Percentiles rank a stretch among this genome's conserved stretches.
Evolutionary conservation across 1,140 invertebrate genomes (phyloP).

Genomic region (Tetramorium parvispinum): DNA sequence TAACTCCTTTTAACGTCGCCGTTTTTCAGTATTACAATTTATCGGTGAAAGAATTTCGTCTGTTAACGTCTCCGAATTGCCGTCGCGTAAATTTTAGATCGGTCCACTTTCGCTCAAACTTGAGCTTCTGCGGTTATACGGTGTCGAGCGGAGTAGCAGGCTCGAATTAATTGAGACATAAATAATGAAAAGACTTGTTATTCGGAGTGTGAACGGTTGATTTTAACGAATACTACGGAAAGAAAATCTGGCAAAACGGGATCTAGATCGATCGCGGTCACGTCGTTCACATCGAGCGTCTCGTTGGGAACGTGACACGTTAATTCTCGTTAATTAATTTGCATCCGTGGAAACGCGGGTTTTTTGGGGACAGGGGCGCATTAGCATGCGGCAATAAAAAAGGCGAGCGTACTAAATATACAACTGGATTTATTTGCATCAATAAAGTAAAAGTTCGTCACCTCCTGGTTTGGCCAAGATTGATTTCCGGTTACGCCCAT

Average conservation of each 20-base stretch:
- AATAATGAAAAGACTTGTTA: neutral
- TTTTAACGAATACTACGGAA: neutral
- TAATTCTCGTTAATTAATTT: neutral
- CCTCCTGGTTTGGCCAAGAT: neutral
- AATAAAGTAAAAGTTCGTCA: conserved; percentile 22
- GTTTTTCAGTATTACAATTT: neutral
- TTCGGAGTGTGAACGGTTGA: neutral
- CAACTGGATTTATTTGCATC: neutral
- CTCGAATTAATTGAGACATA: neutral
- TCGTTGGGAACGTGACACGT: neutral
- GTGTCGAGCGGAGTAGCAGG: neutral
- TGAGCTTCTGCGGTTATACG: neutral
- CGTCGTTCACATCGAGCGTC: neutral
- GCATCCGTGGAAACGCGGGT: neutral
- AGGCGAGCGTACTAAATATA: neutral
- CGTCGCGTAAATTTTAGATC: neutral
- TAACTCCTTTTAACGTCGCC: neutral
- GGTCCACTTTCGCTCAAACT: neutral
- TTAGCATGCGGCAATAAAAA: neutral
- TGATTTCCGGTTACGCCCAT: conserved; percentile 48
- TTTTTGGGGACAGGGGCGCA: neutral
- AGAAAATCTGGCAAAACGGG: neutral
- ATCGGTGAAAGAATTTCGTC: neutral
- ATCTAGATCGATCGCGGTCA: neutral
- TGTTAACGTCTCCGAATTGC: neutral